Evolutionary conservation across 2,113 vertebrate genomes (phyloP).

Genomic region (Stictonetta naevosa): DNA sequence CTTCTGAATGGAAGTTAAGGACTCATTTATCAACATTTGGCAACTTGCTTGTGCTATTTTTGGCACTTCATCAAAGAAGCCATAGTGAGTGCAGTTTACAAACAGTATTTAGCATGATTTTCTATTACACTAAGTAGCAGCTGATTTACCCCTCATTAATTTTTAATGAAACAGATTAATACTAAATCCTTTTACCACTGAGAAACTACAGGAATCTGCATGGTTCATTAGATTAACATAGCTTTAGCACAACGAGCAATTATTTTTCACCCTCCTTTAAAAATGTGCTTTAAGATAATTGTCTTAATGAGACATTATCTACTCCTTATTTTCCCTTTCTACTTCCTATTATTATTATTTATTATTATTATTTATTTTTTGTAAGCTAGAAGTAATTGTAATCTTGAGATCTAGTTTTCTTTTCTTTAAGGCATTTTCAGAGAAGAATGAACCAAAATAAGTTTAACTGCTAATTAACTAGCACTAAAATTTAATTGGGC

Average conservation of each 20-base stretch:
- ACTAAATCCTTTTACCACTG: constrained; percentile 57
- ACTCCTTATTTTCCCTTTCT: background rate
- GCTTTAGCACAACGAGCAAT: constrained; percentile 40
- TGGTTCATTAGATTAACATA: constrained; percentile 62
- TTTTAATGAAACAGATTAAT: constrained; percentile 76
- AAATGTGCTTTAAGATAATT: constrained; percentile 46
- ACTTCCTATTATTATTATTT: background rate
- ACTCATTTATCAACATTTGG: constrained; percentile 33
- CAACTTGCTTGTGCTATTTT: constrained; percentile 43
- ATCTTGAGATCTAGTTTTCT: constrained; percentile 23
- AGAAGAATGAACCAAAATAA: constrained; percentile 70
- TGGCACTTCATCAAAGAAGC: constrained; percentile 30
- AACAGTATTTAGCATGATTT: constrained; percentile 56
- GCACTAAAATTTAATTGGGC: constrained; percentile 78
- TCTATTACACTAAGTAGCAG: constrained; percentile 61
- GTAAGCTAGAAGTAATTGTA: constrained; percentile 22
- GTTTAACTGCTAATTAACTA: constrained; percentile 77
- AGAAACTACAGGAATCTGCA: constrained; percentile 39
- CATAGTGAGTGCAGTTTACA: constrained; percentile 18
- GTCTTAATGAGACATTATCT: constrained; percentile 35
- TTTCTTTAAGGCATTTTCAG: constrained; percentile 55
- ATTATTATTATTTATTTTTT: constrained; percentile 37
- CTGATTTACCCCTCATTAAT: constrained; percentile 74
- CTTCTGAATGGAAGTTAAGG: background rate
- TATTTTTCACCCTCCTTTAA: constrained; percentile 61